Evolutionary conservation across 2,797 vertebrate species (phyloP).

Genomic region (Enteromius argenteus): DNA sequence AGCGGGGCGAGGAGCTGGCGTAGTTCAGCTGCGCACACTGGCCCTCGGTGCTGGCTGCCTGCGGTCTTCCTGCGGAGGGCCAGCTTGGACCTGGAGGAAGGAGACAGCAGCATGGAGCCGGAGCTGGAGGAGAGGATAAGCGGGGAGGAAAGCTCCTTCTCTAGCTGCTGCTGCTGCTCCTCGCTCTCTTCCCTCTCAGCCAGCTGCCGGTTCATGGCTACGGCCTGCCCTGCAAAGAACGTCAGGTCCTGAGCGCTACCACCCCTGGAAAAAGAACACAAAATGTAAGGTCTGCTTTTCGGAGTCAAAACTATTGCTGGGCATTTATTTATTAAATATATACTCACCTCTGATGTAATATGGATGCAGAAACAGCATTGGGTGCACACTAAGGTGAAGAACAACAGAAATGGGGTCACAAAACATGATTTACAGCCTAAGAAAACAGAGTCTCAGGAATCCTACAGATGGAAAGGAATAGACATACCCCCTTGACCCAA

Average conservation of each 20-base stretch:
- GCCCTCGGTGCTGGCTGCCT: constrained; percentile 81
- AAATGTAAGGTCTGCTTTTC: background rate
- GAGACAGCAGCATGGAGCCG: constrained; percentile 87
- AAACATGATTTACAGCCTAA: background rate
- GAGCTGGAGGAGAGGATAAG: constrained; percentile 85
- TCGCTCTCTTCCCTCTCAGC: constrained; percentile 85
- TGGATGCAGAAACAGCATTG: constrained; percentile 87
- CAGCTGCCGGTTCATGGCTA: constrained; percentile 94
- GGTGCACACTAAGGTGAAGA: constrained; percentile 81
- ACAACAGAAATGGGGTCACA: background rate
- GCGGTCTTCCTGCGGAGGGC: constrained; percentile 86
- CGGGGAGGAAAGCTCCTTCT: constrained; percentile 72
- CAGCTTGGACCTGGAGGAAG: constrained; percentile 89
- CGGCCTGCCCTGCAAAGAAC: constrained; percentile 91
- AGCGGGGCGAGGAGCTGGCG: constrained; percentile 85
- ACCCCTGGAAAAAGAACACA: constrained; percentile 76
- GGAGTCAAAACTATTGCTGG: background rate
- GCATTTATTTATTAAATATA: background rate
- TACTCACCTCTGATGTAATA: constrained; percentile 92
- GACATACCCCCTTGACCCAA: constrained; percentile 93
- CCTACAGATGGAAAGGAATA: background rate
- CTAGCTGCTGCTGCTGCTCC: constrained; percentile 82
- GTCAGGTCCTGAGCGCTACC: constrained; percentile 95
- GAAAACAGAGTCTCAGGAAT: background rate
- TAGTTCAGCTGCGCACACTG: constrained; percentile 78